Evolutionary conservation across 64 coral and sea anemone genomes (phyloP).

Genomic region (Dendrophyllia cribrosa): DNA sequence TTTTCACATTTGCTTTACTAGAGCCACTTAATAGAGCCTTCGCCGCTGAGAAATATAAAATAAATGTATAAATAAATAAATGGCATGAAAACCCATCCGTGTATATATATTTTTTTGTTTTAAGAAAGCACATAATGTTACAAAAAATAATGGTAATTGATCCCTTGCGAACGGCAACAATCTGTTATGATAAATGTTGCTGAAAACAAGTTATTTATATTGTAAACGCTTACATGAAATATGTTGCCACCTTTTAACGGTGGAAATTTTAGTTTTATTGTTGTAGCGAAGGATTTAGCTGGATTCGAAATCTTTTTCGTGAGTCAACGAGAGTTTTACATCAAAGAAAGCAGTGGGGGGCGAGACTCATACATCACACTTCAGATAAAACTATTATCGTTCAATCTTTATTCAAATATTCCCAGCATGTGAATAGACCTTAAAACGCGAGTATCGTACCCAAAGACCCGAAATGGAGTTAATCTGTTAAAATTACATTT

Average conservation of each 20-base stretch:
- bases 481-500: neutral
- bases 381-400: neutral
- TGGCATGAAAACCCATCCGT: too few relatives aligned
- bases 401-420: slow-evolving; percentile 19
- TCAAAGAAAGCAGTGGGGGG: neutral
- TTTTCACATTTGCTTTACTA: neutral
- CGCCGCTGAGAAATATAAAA: neutral
- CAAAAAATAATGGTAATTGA: neutral
- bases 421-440: neutral
- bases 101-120: too few relatives aligned
- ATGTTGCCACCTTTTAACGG: neutral
- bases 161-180: neutral
- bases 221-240: neutral
- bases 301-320: slow-evolving; percentile 4
- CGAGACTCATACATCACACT: neutral
- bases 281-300: neutral
- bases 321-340: neutral
- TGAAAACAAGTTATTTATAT: neutral
- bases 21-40: neutral
- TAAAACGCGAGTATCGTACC: neutral
- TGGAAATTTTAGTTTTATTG: neutral
- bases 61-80: too few relatives aligned
- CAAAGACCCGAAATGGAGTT: neutral
- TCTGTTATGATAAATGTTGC: neutral
- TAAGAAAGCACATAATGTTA: too few relatives aligned